Base-by-base conservation (phyloP, 2,888 invertebrate species). In the Loripinus fragilis region DNA sequence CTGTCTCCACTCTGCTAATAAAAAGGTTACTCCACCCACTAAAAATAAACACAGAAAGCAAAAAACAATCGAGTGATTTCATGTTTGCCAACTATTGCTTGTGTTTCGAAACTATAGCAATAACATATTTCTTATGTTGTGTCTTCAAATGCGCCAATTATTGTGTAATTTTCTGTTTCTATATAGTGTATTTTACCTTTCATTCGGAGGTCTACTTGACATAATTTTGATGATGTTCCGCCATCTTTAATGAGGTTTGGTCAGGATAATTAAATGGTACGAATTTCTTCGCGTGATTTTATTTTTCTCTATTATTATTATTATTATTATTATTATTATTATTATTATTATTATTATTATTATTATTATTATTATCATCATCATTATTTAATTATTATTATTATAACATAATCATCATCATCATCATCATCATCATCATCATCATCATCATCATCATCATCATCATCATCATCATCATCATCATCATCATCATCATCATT, bases 151-250 rank as follows among this genome's bases (percentile, higher is more conserved):
- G 25, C 7, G 7, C 5, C 25, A 8, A 17, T 25, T 25, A 25
- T 23, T 52, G 7, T 5, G 25, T 25, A 20, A 2, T 8, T 23
- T 7, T 23, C 5, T 25, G 25, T 10, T 8, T 25, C 7, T 52
- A 52, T 15, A 25, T 3, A 1, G 10, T 25, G 3, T 25, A 8
- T 7, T n/a, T 23, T 71, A 75, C 75, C 75, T 70, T 30, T 75
- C 75, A 75, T 71, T 75, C 52, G 75, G 70, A 30, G 60, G 75
- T 35, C 75, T 75, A 75, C 30, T 75, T 50, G 75, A 41, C 75
- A 75, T 68, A 48, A 55, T 75, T 50, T 69, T 50, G 2, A 2
- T 33, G 30, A 2, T 60, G 5, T 33, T 30, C 60, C 60, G 30
- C 60, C 60, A 60, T 60, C 60, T 60, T 60, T 60, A 55, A 33